Evolutionary conservation across 2,113 vertebrate species (phyloP), one percentile per base, ranked within the genome.

Genomic region (Thermophis baileyi): DNA sequence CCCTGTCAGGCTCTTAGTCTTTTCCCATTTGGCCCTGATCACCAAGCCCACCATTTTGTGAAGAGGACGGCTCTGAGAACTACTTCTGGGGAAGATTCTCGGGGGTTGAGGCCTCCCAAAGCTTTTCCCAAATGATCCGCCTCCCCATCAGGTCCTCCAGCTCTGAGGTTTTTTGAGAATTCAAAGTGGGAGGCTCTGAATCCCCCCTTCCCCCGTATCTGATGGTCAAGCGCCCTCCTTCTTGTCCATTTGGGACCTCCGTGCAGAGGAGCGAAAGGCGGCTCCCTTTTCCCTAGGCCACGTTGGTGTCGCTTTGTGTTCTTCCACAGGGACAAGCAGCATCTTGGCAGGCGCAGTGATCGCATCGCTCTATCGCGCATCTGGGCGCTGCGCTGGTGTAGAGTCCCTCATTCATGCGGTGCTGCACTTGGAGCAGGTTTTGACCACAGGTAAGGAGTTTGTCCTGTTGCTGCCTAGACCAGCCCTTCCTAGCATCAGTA

Each of bases 341-440:
- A 99, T 99, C 96, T 97, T 99, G 97, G 99, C 99, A 0, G 99
- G 99, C 81, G 98, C 98, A 0, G 98, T 98, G 93, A 96, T 99
- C 96, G 99, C 98, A 0, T 98, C 98, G 0, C 95, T 99, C 88
- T 99, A 99, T 96, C 96, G 93, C 55, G 98, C 97, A 0, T 98
- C 99, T 0, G 99, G 99, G 24, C 97, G 94, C 14, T 97, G 94
- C 0, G 97, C 98, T 53, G 94, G 97, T 95, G 98, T 96, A 0
- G 95, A 98, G 91, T 98, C 99, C 12, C 98, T 99, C 63, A 98
- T 99, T 94, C 99, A 99, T 0, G 98, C 97, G 0, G 99, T 99
- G 40, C 97, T 99, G 91, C 97, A 99, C 94, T 96, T 99, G 97
- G 99, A 99, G 92, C 99, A 99, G 97, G 97, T 98, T 16, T 98